Conservation (phyloP, 1,140 invertebrate species). For the Anastrepha ludens region DNA sequence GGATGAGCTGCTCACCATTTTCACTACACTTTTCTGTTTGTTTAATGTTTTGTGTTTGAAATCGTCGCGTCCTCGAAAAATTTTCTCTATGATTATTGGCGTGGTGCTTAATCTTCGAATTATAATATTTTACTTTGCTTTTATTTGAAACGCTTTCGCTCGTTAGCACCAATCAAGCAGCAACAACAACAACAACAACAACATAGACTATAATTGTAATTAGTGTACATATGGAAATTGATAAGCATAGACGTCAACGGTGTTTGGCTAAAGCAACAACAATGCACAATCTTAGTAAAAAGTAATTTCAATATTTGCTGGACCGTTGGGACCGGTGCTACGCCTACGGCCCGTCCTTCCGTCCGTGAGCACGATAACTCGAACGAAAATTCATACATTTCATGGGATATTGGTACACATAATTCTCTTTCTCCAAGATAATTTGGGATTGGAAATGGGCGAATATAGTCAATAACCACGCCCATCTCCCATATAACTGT, state of each 20-base stretch:
- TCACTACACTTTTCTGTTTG: constrained; percentile 65
- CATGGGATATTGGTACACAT: too few species aligned
- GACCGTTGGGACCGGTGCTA: too few species aligned
- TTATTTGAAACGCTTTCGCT: constrained; percentile 68
- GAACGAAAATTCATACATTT: too few species aligned
- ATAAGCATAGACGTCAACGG: background rate
- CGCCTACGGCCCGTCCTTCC: too few species aligned
- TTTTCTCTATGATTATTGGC: constrained; percentile 2
- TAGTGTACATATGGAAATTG: background rate
- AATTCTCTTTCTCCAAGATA: too few species aligned
- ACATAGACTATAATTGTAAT: constrained; percentile 47
- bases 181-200: constrained; percentile 61
- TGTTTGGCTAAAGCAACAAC: background rate
- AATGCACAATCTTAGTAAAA: background rate
- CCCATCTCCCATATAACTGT: too few species aligned
- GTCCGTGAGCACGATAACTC: too few species aligned
- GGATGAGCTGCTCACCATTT: constrained; percentile 62
- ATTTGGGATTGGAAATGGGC: too few species aligned
- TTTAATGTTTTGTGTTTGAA: background rate
- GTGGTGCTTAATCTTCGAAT: constrained; percentile 56
- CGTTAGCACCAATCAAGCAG: constrained; percentile 60
- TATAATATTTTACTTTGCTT: constrained; percentile 29
- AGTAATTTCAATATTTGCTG: too few species aligned
- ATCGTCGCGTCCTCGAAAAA: constrained; percentile 9
- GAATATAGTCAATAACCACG: too few species aligned